A percentile compares a stretch with the other conserved stretches of the same genome.
phyloP scores from a whole-genome alignment of 2,888 invertebrate species.

The Eupeodes latifasciatus region DNA sequence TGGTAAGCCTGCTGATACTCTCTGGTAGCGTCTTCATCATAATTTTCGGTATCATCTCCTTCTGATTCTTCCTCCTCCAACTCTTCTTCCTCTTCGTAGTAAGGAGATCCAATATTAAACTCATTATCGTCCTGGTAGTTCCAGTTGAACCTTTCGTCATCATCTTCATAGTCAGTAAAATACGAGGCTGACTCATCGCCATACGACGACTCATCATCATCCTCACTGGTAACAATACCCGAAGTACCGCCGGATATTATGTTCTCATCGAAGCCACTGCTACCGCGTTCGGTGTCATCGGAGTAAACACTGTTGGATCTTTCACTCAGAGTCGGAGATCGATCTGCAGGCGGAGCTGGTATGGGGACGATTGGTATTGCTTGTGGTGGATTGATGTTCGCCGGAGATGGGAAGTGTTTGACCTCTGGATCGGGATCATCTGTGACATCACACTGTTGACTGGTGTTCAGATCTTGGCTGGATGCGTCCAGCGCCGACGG shows the following conservation, averaged over 20 bases:
- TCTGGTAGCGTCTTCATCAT: slow-evolving; percentile 47
- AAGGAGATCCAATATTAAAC: background rate
- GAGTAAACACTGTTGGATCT: slow-evolving; percentile 53
- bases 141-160: slow-evolving; percentile 25
- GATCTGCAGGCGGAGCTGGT: slow-evolving; percentile 32
- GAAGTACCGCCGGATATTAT: slow-evolving; percentile 81
- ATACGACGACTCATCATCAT: slow-evolving; percentile 47
- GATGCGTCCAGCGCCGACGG: slow-evolving; percentile 77
- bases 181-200: slow-evolving; percentile 72
- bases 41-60: slow-evolving; percentile 28
- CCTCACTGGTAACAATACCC: slow-evolving; percentile 80
- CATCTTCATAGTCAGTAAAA: slow-evolving; percentile 63
- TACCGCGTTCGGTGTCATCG: slow-evolving; percentile 74
- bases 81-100: slow-evolving; percentile 24
- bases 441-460: slow-evolving; percentile 60
- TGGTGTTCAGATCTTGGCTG: slow-evolving; percentile 77
- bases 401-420: slow-evolving; percentile 79
- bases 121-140: slow-evolving; percentile 45
- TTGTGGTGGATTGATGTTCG: slow-evolving; percentile 71
- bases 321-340: slow-evolving; percentile 62
- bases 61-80: background rate
- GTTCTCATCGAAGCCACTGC: slow-evolving; percentile 82
- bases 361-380: slow-evolving; percentile 32
- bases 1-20: slow-evolving; percentile 77
- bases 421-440: slow-evolving; percentile 71